Evolutionary conservation across 1,140 invertebrate species (phyloP).

Genomic region (Drosophila ambigua): DNA sequence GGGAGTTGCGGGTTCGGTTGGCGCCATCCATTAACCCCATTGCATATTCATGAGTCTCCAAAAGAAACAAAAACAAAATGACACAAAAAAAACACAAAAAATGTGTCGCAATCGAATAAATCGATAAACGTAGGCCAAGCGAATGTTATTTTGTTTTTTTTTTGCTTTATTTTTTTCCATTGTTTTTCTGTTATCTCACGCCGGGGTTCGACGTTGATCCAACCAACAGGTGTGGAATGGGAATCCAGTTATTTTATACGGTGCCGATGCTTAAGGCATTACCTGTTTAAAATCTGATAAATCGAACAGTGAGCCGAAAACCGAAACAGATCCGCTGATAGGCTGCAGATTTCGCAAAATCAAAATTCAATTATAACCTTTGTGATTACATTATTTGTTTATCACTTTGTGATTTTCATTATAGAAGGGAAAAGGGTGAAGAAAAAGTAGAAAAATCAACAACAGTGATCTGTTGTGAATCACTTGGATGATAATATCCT

Average conservation of each 20-base stretch:
- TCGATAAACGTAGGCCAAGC: conserved; percentile 27
- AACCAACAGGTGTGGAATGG: conserved; percentile 30
- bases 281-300: conserved; percentile 16
- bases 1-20: conserved; percentile 17
- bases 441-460: no score
- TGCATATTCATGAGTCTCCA: conserved; percentile 66
- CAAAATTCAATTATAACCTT: not conserved
- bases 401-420: no score
- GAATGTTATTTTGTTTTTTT: conserved; percentile 7
- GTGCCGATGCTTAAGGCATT: not conserved
- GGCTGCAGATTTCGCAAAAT: not conserved
- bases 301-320: not conserved
- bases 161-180: conserved; percentile 11
- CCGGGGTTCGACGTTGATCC: not conserved
- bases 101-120: conserved; percentile 35
- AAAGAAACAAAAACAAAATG: not conserved
- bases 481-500: no score
- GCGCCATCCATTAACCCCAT: conserved; percentile 33
- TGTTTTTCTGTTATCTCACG: conserved; percentile 3
- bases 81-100: conserved; percentile 8
- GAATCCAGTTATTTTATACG: conserved; percentile 8
- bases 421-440: no score
- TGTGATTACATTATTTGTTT: not conserved
- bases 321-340: conserved; percentile 2
- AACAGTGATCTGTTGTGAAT: no score